Evolutionary conservation across 2,113 vertebrate species (phyloP).

Genomic region (Psettodes erumei): DNA sequence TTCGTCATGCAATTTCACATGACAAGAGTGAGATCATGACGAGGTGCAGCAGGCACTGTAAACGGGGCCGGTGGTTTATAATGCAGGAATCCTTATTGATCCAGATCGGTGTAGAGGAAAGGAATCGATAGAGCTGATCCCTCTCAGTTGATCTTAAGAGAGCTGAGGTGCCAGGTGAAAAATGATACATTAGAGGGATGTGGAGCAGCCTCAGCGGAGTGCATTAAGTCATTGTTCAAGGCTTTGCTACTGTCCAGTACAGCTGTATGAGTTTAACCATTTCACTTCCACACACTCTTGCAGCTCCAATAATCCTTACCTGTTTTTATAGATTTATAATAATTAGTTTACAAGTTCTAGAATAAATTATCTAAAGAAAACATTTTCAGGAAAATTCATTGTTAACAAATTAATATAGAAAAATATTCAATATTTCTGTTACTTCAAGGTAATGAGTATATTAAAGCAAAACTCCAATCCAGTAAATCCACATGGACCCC

Average conservation of each 20-base stretch:
- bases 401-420: too few relatives aligned
- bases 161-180: slow-evolving; percentile 76
- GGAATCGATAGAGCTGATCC: slow-evolving; percentile 72
- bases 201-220: slow-evolving; percentile 59
- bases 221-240: slow-evolving; percentile 71
- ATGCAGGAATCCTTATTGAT: slow-evolving; percentile 74
- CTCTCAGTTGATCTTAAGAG: slow-evolving; percentile 75
- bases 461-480: slow-evolving; percentile 20
- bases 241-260: slow-evolving; percentile 47
- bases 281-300: neutral
- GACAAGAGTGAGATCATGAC: slow-evolving; percentile 44
- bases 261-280: slow-evolving; percentile 41
- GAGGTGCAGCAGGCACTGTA: slow-evolving; percentile 40
- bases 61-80: slow-evolving; percentile 51
- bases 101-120: slow-evolving; percentile 57
- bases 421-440: too few relatives aligned
- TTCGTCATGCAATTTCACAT: slow-evolving; percentile 48
- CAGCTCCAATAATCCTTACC: neutral
- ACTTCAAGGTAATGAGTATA: too few relatives aligned
- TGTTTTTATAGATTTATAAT: neutral
- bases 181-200: slow-evolving; percentile 75
- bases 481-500: neutral
- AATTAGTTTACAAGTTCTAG: too few relatives aligned
- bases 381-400: too few relatives aligned
- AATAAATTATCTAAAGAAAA: too few relatives aligned